Conservation (phyloP, 2,888 invertebrate species). For the Pterostichus madidus region DNA sequence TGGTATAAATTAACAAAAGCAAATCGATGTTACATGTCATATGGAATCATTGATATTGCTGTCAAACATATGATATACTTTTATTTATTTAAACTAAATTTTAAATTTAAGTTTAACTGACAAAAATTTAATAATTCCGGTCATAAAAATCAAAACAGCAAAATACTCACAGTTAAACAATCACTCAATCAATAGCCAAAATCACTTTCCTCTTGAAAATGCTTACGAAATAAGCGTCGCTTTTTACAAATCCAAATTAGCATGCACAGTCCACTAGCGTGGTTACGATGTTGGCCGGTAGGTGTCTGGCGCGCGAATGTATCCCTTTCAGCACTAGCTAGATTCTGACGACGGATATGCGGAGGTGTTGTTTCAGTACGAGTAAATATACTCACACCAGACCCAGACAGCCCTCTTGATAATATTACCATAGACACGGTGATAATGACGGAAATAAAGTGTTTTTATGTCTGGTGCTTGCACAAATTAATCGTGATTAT, state of each 20-base stretch:
- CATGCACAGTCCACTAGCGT: slow-evolving; percentile 1
- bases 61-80: too few species aligned
- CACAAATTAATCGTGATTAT: too few species aligned
- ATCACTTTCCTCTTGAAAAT: not conserved
- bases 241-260: slow-evolving; percentile 9
- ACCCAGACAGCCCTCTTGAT: slow-evolving; percentile 38
- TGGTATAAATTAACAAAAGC: too few species aligned
- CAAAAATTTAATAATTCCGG: too few species aligned
- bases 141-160: not conserved
- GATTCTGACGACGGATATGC: slow-evolving; percentile 11
- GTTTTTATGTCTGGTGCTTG: too few species aligned
- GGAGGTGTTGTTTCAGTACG: not conserved
- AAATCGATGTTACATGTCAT: too few species aligned
- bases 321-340: slow-evolving; percentile 37
- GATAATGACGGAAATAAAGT: slow-evolving; percentile 31
- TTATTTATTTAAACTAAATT: too few species aligned
- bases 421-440: slow-evolving; percentile 46
- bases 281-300: slow-evolving; percentile 41
- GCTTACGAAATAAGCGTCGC: not conserved
- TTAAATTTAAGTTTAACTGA: too few species aligned
- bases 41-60: too few species aligned
- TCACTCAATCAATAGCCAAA: not conserved
- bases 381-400: slow-evolving; percentile 12
- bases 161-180: slow-evolving; percentile 19
- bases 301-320: slow-evolving; percentile 45